Percentiles rank a stretch among this genome's conserved stretches.
phyloP scores from a whole-genome alignment of 2,113 vertebrate genomes.

The Osmerus mordax region DNA sequence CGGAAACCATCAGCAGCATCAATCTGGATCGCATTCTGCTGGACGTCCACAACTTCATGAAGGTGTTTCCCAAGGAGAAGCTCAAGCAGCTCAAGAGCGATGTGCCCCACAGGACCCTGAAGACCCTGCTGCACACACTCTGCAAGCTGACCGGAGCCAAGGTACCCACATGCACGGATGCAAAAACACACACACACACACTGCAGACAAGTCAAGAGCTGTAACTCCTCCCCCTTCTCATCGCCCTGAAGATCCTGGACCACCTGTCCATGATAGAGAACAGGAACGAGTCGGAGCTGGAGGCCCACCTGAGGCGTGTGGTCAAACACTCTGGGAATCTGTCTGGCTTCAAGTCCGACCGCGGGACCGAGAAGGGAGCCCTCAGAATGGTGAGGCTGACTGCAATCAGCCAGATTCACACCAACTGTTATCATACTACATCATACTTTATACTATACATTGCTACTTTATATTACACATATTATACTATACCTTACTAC shows the following conservation, averaged over 20 bases:
- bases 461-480: too few species aligned
- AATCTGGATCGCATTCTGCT: slow-evolving; percentile 94
- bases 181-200: background rate
- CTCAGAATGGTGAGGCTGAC: slow-evolving; percentile 75
- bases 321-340: slow-evolving; percentile 89
- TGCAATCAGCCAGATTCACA: background rate
- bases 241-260: slow-evolving; percentile 82
- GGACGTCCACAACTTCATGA: slow-evolving; percentile 97
- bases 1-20: slow-evolving; percentile 87
- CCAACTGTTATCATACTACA: background rate
- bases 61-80: slow-evolving; percentile 96
- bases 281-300: slow-evolving; percentile 93
- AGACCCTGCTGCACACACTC: slow-evolving; percentile 90
- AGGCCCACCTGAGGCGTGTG: slow-evolving; percentile 85
- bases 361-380: slow-evolving; percentile 86
- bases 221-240: background rate
- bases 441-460: background rate
- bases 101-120: slow-evolving; percentile 90
- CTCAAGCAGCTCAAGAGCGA: slow-evolving; percentile 94
- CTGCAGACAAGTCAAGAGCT: background rate
- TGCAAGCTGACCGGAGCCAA: slow-evolving; percentile 92
- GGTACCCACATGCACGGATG: slow-evolving; percentile 61
- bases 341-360: slow-evolving; percentile 81
- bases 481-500: too few species aligned
- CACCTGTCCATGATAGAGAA: slow-evolving; percentile 98